Evolutionary conservation across 2,797 vertebrate species (phyloP).

Genomic region (Enteromius viviparus): DNA sequence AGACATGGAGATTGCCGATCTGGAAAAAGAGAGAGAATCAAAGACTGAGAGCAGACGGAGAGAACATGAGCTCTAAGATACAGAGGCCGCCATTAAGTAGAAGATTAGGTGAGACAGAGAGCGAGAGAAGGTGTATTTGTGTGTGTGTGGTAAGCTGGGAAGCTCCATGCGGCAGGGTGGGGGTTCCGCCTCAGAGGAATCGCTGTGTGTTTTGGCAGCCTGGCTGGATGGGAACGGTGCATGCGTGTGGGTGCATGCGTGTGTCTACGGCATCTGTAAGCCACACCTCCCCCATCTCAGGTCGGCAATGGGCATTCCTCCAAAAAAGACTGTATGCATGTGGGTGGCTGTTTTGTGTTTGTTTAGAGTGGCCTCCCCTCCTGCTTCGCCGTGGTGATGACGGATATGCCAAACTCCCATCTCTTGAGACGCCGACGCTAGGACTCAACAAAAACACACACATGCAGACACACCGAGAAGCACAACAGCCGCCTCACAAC

Average conservation of each 20-base stretch:
- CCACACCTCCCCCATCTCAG: slow-evolving; percentile 49
- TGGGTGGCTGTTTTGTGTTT: slow-evolving; percentile 64
- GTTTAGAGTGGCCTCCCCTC: slow-evolving; percentile 64
- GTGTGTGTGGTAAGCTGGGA: slow-evolving; percentile 47
- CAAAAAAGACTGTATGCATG: slow-evolving; percentile 29
- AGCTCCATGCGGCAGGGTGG: slow-evolving; percentile 26
- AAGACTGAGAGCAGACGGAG: slow-evolving; percentile 9
- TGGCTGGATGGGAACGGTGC: slow-evolving; percentile 59
- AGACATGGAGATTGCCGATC: slow-evolving; percentile 36
- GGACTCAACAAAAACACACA: slow-evolving; percentile 56
- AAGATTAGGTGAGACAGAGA: slow-evolving; percentile 36
- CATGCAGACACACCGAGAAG: slow-evolving; percentile 65
- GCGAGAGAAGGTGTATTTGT: slow-evolving; percentile 24
- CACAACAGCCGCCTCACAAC: slow-evolving; percentile 57
- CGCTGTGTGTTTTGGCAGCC: slow-evolving; percentile 75
- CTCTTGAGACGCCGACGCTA: slow-evolving; percentile 62
- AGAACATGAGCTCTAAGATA: slow-evolving; percentile 25
- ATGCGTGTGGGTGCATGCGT: slow-evolving; percentile 39
- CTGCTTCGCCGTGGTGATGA: slow-evolving; percentile 63
- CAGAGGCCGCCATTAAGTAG: slow-evolving; percentile 32
- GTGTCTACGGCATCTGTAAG: slow-evolving; percentile 34
- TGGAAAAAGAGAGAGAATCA: slow-evolving; percentile 47
- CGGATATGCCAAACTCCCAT: slow-evolving; percentile 65
- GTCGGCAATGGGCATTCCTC: slow-evolving; percentile 66
- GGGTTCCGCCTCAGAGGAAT: slow-evolving; percentile 71